Evolutionary conservation across 2,888 invertebrate genomes (phyloP), one percentile per base, ranked within the genome.

Genomic region (Yponomeuta evonymella): DNA sequence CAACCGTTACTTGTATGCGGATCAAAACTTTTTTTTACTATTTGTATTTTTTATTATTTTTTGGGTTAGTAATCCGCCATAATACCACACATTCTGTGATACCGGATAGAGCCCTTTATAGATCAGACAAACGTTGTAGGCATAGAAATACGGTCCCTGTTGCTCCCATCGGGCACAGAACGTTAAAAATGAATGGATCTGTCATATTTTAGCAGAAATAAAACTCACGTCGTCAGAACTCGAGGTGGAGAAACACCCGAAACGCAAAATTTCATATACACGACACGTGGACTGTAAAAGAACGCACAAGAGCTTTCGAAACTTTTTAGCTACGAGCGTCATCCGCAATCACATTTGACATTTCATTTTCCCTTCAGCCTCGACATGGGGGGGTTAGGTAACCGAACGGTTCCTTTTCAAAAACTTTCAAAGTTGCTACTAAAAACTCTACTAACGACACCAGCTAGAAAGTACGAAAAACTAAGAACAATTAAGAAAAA

Each of bases 391-490:
- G 36, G n/a, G 67, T 67, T 67, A 67, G 67, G n/a, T 67, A 67
- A 67, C 65, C 30, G 33, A 23, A 29, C 67, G 67, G 43, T 12
- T 67, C 67, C 36, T 43, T 43, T 67, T 67, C 69, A 62, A 65
- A 69, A 64, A 63, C 51, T 62, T 67, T 71, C 64, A 69, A 71
- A 71, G 69, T 63, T 71, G 69, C 69, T 23, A 23, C 23, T 23
- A 23, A 23, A 64, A 67, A 69, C 69, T 69, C 58, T 66, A 64
- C 65, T 48, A 70, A 70, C 65, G 71, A 70, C 15, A 67, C 58
- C 69, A 36, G 64, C 62, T 58, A 58, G 71, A 71, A 71, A 71
- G 71, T 71, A 64, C 12, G 33, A 58, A 70, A 69, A 71, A 51
- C 48, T 71, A 69, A 48, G 6, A 69, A 63, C 63, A 23, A 63